Evolutionary conservation across 1,140 invertebrate species (phyloP).

Genomic region (Octopus bimaculoides): DNA sequence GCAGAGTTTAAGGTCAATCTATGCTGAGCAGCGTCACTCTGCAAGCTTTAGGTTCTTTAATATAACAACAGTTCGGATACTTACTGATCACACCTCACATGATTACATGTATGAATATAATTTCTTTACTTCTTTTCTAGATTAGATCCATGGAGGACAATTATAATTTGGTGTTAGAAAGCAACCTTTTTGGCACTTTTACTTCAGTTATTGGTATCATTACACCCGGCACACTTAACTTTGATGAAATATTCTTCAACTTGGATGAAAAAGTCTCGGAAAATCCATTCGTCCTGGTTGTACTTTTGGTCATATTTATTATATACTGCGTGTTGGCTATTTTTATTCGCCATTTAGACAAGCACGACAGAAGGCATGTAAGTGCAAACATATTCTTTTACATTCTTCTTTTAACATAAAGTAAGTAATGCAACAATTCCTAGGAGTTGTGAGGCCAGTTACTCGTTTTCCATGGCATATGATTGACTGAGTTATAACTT

Average conservation of each 20-base stretch:
- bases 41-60: too few relatives aligned
- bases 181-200: conserved; percentile 34
- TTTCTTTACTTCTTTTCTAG: conserved; percentile 11
- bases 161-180: conserved; percentile 24
- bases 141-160: not conserved
- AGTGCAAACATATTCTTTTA: not conserved
- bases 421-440: not conserved
- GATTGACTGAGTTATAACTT: not conserved
- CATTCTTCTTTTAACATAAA: not conserved
- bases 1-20: too few relatives aligned
- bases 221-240: conserved; percentile 28
- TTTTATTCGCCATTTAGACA: conserved; percentile 25
- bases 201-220: conserved; percentile 24
- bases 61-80: too few relatives aligned
- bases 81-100: too few relatives aligned
- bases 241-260: conserved; percentile 33
- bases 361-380: conserved; percentile 24
- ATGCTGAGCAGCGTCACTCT: too few relatives aligned
- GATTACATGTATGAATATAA: too few relatives aligned
- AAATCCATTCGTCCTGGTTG: conserved; percentile 31
- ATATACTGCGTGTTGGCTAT: conserved; percentile 18
- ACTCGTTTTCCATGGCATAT: not conserved
- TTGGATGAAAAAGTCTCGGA: conserved; percentile 26
- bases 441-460: not conserved
- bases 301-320: conserved; percentile 22